phyloP scores from a whole-genome alignment of 2,888 invertebrate genomes.

The Cantharis rufa region DNA sequence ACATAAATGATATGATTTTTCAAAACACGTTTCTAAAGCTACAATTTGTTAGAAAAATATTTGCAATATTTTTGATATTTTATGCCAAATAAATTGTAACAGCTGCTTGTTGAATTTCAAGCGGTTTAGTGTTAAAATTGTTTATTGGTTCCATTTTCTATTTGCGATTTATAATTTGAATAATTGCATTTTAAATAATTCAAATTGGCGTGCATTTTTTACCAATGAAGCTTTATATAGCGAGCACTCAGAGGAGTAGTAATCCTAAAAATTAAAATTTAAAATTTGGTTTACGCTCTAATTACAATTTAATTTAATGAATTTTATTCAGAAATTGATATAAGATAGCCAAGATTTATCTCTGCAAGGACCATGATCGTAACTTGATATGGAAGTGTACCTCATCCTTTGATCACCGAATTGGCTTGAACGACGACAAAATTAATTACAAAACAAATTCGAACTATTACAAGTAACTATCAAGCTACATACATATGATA shows the following conservation, averaged over 20 bases:
- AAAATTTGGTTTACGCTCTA: neutral
- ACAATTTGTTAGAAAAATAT: neutral
- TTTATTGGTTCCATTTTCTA: neutral
- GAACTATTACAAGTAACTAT: neutral
- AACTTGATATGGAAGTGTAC: neutral
- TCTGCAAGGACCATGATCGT: neutral
- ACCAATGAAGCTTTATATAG: neutral
- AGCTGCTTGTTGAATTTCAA: neutral
- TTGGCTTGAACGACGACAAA: neutral
- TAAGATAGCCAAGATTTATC: neutral
- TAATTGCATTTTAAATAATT: neutral
- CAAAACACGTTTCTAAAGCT: neutral
- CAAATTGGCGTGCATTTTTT: neutral
- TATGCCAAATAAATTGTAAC: neutral
- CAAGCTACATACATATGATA: no score
- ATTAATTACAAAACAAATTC: neutral
- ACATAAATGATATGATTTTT: no score
- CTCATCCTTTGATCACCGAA: neutral
- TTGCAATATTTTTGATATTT: neutral
- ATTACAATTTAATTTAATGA: neutral
- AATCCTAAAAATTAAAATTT: neutral
- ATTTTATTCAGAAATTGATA: neutral
- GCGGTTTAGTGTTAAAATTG: neutral
- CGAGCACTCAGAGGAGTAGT: neutral
- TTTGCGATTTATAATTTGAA: neutral